A percentile compares a stretch with the other conserved stretches of the same genome.
phyloP scores from a whole-genome alignment of 2,888 invertebrate genomes.

The Phasia obesa region DNA sequence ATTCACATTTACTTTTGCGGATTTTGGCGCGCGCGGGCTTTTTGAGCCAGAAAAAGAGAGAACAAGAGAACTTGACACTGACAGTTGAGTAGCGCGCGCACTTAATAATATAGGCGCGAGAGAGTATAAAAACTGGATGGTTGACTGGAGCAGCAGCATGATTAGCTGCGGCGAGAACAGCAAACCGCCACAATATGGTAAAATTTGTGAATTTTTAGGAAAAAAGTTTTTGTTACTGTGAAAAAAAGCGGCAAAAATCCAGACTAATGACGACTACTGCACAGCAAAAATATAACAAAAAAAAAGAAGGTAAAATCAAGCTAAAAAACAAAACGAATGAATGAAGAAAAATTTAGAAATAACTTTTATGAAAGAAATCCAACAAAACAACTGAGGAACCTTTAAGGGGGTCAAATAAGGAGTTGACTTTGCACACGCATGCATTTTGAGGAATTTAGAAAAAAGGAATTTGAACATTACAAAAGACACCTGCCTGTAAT shows the following conservation, averaged over 20 bases:
- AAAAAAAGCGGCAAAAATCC: conserved; percentile 72
- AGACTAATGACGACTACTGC: conserved; percentile 68
- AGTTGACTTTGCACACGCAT: conserved; percentile 34
- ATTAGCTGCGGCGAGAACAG: conserved; percentile 34
- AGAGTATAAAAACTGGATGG: conserved; percentile 63
- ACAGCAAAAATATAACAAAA: conserved; percentile 52
- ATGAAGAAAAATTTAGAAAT: conserved; percentile 66
- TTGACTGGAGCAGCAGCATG: conserved; percentile 61
- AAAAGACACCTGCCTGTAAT: conserved; percentile 41
- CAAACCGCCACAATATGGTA: conserved; percentile 59
- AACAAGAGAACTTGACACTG: conserved; percentile 73
- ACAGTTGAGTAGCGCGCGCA: conserved; percentile 74
- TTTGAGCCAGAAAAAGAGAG: conserved; percentile 74
- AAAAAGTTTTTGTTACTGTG: conserved; percentile 59
- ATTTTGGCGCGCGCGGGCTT: conserved; percentile 82
- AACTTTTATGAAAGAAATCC: conserved; percentile 48
- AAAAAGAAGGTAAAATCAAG: conserved; percentile 59
- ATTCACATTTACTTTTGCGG: conserved; percentile 73
- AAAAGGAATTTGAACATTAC: conserved; percentile 22
- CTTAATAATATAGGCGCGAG: conserved; percentile 70
- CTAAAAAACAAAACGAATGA: conserved; percentile 66
- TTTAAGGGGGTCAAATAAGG: conserved; percentile 52
- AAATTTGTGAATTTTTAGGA: conserved; percentile 60
- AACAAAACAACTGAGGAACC: conserved; percentile 34
- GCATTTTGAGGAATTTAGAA: conserved; percentile 30